Evolutionary conservation across 92 coral and sea anemone species (phyloP).

Genomic region (Heliopora coerulea): DNA sequence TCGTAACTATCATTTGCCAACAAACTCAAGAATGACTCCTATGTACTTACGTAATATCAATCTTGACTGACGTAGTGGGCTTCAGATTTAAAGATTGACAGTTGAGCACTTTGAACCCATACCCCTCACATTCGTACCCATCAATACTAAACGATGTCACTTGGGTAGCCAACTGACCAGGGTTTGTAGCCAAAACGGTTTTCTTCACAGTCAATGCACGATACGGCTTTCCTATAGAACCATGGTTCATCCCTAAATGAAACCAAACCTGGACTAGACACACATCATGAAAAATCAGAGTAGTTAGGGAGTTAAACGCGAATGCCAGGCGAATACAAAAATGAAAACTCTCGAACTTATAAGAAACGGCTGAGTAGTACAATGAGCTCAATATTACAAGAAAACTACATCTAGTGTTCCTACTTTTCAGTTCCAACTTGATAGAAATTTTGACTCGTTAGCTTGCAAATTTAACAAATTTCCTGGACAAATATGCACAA

Average conservation of each 20-base stretch:
- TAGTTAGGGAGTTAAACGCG: too few relatives aligned
- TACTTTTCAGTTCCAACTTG: too few relatives aligned
- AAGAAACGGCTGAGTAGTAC: too few relatives aligned
- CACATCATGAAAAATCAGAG: too few relatives aligned
- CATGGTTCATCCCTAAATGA: slow-evolving; percentile 63
- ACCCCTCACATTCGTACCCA: slow-evolving; percentile 98
- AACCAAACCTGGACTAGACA: not conserved
- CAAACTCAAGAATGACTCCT: not conserved
- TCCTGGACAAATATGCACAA: too few relatives aligned
- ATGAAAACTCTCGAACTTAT: too few relatives aligned
- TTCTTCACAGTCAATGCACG: slow-evolving; percentile 82
- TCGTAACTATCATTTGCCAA: too few relatives aligned
- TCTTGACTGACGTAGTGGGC: slow-evolving; percentile 85
- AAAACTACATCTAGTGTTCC: too few relatives aligned
- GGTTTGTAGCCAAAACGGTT: slow-evolving; percentile 87
- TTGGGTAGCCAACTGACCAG: slow-evolving; percentile 91
- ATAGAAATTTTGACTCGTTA: too few relatives aligned
- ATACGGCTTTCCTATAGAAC: slow-evolving; percentile 61
- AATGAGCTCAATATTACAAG: too few relatives aligned
- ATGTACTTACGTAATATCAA: slow-evolving; percentile 85
- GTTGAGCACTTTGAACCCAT: slow-evolving; percentile 93
- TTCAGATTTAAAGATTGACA: slow-evolving; percentile 91
- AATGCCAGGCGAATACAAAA: too few relatives aligned
- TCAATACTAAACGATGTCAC: slow-evolving; percentile 85
- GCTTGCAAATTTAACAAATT: too few relatives aligned